Base-by-base conservation (phyloP, 2,113 vertebrate genomes). In the Platysteira castanea region DNA sequence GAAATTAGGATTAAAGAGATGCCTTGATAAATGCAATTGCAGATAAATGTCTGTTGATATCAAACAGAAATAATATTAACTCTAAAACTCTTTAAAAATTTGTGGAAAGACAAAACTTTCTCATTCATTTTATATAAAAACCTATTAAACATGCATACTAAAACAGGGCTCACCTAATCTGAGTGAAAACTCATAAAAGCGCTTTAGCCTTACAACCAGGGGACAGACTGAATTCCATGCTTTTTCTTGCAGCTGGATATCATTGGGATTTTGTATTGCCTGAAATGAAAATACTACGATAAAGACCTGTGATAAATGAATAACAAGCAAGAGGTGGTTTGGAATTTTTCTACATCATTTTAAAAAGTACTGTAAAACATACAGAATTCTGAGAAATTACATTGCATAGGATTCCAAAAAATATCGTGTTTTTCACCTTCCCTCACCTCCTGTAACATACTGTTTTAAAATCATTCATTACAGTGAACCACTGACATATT, bases 201-300 rank as follows among this genome's bases (percentile, higher is more conserved):
- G 98, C 96, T 99, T 99, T 88, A 99, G 98, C 39, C 98, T 99
- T 93, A 99, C 99, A 69, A 99, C 99, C 54, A 99, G 98, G 10
- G 99, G 99, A 87, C 99, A 99, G 33, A 99, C 99, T 0, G 99
- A 98, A 97, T 99, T 99, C 99, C 99, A 99, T 1, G 99, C 99
- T 91, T 98, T 98, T 95, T 99, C 99, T 95, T 99, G 99, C 90
- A 99, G 98, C 44, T 98, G 98, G 92, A 98, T 98, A 97, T 99
- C 99, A 26, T 97, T 99, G 54, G 99, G 99, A 90, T 99, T 99
- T 96, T 99, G 99, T 97, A 99, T 99, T 14, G 99, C 99, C 99
- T 99, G 97, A 54, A 97, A 97, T 13, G 39, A 89, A 84, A 95
- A 82, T 42, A 75, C n/a, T 54, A 81, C 59, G 41, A 35, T 92